Conservation (phyloP, 2,113 vertebrate genomes). For the Australoheros scitulus region DNA sequence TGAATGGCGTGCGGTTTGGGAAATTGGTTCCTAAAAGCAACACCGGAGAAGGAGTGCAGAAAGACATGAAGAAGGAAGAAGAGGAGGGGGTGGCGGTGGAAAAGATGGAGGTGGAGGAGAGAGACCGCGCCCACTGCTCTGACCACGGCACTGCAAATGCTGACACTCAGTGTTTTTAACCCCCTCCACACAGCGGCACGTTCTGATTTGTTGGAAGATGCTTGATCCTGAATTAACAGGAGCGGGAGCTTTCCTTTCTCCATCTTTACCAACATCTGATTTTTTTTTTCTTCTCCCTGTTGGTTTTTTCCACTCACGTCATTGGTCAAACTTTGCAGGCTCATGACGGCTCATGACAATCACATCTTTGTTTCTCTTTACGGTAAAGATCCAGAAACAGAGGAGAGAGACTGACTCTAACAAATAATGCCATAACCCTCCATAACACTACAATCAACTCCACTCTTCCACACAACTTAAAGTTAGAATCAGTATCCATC, state of each 20-base stretch:
- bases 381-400: not conserved
- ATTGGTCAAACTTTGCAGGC: not conserved
- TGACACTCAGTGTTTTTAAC: conserved; percentile 54
- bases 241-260: conserved; percentile 11
- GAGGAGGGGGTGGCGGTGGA: not conserved
- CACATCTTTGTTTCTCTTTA: conserved; percentile 22
- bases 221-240: not conserved
- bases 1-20: conserved; percentile 51
- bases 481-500: conserved; percentile 21
- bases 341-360: conserved; percentile 64
- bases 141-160: conserved; percentile 8
- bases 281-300: not conserved
- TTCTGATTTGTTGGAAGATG: not conserved
- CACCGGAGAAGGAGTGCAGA: not conserved
- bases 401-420: conserved; percentile 21
- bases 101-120: conserved; percentile 37
- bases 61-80: conserved; percentile 20
- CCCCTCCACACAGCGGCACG: not conserved
- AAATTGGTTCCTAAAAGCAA: conserved; percentile 41
- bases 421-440: conserved; percentile 52
- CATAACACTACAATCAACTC: conserved; percentile 60
- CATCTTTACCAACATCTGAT: not conserved
- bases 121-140: conserved; percentile 6
- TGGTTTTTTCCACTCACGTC: not conserved
- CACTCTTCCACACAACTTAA: conserved; percentile 13